Evolutionary conservation across 2,113 vertebrate genomes (phyloP).

Genomic region (Halcyon malimbica): DNA sequence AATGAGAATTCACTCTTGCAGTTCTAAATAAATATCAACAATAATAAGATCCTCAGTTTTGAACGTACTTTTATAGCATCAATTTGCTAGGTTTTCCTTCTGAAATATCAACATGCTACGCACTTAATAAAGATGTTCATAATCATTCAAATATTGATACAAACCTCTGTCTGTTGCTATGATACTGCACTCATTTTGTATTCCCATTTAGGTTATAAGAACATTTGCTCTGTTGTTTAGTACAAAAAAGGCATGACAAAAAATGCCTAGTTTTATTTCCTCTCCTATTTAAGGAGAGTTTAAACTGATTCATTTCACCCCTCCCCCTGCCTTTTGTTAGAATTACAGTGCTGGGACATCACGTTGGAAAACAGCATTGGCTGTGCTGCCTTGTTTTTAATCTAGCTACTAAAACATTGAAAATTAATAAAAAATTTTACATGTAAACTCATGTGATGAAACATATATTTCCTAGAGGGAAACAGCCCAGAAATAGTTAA

Average conservation of each 20-base stretch:
- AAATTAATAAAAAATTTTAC: background rate
- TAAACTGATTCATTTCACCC: background rate
- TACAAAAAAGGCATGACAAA: background rate
- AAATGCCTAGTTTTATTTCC: background rate
- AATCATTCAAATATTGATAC: conserved; percentile 39
- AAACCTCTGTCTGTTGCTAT: conserved; percentile 44
- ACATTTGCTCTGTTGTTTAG: conserved; percentile 10
- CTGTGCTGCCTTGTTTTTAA: background rate
- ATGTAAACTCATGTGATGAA: background rate
- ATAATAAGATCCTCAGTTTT: background rate
- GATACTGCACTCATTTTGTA: conserved; percentile 20
- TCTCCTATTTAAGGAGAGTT: background rate
- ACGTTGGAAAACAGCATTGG: background rate
- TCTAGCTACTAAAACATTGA: background rate
- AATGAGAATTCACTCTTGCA: background rate
- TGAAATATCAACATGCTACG: background rate
- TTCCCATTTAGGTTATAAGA: conserved; percentile 42
- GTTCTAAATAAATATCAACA: background rate
- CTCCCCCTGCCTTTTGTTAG: background rate
- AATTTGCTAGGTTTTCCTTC: conserved; percentile 15
- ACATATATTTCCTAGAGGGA: background rate
- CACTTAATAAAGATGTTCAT: background rate
- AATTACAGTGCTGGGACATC: background rate
- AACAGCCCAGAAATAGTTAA: background rate
- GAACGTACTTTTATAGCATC: background rate